Evolutionary conservation across 2,888 invertebrate species (phyloP), one percentile per base, ranked within the genome.

Genomic region (Physocephala rufipes): DNA sequence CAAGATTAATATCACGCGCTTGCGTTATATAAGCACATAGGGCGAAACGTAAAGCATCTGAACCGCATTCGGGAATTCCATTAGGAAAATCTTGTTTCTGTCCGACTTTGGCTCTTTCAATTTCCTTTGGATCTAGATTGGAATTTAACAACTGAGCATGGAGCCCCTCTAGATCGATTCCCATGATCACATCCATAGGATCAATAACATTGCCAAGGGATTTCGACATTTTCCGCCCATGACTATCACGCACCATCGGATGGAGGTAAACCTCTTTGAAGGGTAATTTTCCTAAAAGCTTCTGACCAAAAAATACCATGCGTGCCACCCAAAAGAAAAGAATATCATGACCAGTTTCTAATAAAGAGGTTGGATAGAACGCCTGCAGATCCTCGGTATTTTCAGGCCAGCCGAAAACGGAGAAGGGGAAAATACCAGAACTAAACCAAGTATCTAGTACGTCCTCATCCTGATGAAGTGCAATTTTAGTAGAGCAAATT

Each of bases 361-460:
- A 87, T 59, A 99, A 85, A 0, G 92, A 90, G 0, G 95, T 93
- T 0, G 99, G 99, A 88, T 97, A 99, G 87, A 95, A 96, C 0
- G 91, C 90, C 85, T 92, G 84, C 75, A 96, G 80, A 74, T 90
- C 90, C 0, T 88, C 88, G 12, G 89, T 92, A 73, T 93, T 84
- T 73, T 97, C 93, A 0, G 99, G 99, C 99, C 99, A 99, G 13
- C 97, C 99, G 83, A 99, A 95, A 53, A 96, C 91, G 0, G 98
- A 94, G 87, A 99, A 99, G 0, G 99, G 97, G 85, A 98, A 96
- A 55, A 99, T 88, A 0, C 93, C 98, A 0, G 99, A 95, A 0
- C 98, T 98, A 88, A 99, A 99, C 99, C 99, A 99, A 0, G 99
- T 99, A 84, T 99, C 99, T 74, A 99, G 87, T 0, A 99, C 99